A percentile compares a stretch with the other conserved stretches of the same genome.
These are phyloP conservation scores for Lepidonotus clava DNA, from an alignment of 2,888 invertebrate genomes.

Conservation along the genomic window DNA sequence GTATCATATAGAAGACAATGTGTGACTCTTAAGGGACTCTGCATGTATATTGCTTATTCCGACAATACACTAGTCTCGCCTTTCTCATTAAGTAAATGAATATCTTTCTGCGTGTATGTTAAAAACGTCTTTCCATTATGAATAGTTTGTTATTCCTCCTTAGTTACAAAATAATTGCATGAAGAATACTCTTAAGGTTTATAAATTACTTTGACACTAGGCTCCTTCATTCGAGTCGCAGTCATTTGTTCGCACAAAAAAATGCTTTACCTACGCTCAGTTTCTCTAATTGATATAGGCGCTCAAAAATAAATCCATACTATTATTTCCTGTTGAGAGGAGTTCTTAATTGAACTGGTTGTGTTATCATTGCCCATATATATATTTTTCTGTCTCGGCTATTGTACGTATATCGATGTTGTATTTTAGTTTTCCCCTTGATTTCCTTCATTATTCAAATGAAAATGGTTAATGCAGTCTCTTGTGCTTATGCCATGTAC, in stretches of 20 bases:
- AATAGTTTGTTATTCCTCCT: too few relatives aligned
- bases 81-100: too few relatives aligned
- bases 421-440: background rate
- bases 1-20: too few relatives aligned
- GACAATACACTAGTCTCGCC: too few relatives aligned
- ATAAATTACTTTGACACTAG: background rate
- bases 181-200: constrained; percentile 9
- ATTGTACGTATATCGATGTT: background rate
- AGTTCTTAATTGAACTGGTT: constrained; percentile 2
- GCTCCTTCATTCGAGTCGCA: background rate
- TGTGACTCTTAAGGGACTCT: too few relatives aligned
- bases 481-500: too few relatives aligned
- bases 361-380: background rate
- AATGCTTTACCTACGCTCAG: background rate
- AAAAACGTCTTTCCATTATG: too few relatives aligned
- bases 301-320: background rate
- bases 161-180: too few relatives aligned
- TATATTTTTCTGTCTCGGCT: background rate
- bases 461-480: background rate
- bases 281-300: background rate
- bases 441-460: background rate
- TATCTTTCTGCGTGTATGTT: too few relatives aligned
- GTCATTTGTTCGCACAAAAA: background rate
- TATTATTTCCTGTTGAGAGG: background rate
- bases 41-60: too few relatives aligned